These are phyloP conservation scores for Polyergus mexicanus DNA, from an alignment of 1,140 invertebrate species.

Conservation along the genomic window DNA sequence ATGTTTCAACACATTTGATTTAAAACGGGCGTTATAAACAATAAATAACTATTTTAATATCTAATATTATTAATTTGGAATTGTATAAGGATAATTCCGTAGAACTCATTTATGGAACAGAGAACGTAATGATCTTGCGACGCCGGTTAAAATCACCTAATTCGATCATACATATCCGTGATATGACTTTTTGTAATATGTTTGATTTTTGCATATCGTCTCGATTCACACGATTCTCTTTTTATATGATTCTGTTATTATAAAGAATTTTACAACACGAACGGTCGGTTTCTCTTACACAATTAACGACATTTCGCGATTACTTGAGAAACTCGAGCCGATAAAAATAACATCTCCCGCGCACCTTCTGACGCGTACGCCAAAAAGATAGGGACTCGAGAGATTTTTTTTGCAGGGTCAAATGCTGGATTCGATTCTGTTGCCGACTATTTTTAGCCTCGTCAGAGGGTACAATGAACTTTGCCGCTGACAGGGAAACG, in stretches of 20 bases:
- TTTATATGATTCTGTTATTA: neutral
- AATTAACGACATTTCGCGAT: conserved; percentile 31
- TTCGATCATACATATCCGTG: neutral
- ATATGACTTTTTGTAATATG: neutral
- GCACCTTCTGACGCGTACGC: neutral
- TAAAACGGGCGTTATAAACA: too few relatives aligned
- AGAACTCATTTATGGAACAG: neutral
- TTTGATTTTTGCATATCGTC: neutral
- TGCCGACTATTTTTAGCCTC: conserved; percentile 41
- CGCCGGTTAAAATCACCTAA: neutral
- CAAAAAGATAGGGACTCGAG: conserved; percentile 6
- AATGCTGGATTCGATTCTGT: conserved; percentile 37
- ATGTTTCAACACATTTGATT: too few relatives aligned
- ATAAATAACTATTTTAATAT: too few relatives aligned
- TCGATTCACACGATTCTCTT: neutral
- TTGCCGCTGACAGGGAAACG: conserved; percentile 37
- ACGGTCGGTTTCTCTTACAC: neutral
- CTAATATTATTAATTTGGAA: neutral
- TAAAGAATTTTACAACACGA: neutral
- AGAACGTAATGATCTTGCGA: neutral
- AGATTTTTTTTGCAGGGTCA: conserved; percentile 44
- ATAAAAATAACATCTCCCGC: conserved; percentile 34
- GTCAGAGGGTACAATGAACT: conserved; percentile 41
- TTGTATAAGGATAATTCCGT: neutral
- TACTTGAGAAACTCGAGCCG: conserved; percentile 5